Evolutionary conservation across 1,140 invertebrate species (phyloP).

Genomic region (Holotrichia oblita): DNA sequence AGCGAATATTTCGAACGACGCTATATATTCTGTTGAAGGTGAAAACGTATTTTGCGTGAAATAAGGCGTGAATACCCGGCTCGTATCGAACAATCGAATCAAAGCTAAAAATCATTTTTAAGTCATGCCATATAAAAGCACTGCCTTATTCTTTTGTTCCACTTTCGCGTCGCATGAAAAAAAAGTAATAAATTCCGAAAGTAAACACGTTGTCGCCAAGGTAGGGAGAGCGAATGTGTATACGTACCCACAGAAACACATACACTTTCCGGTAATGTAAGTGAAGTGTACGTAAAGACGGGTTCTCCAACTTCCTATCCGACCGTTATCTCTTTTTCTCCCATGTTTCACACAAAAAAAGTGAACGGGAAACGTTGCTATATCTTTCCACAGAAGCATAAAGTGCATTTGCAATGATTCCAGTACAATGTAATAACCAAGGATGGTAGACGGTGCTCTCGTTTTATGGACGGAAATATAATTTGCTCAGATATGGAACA

Average conservation of each 20-base stretch:
- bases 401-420: not conserved
- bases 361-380: conserved; percentile 1
- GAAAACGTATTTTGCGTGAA: not conserved
- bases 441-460: not conserved
- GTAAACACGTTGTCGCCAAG: not conserved
- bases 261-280: not conserved
- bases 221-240: not conserved
- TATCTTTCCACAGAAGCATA: not conserved
- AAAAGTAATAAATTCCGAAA: conserved; percentile 3
- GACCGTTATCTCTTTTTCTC: not conserved
- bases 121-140: conserved; percentile 12
- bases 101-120: conserved; percentile 5
- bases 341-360: not conserved
- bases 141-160: not conserved
- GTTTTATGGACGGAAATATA: conserved; percentile 8
- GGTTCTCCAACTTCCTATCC: not conserved
- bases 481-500: not conserved
- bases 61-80: conserved; percentile 1
- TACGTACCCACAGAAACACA: not conserved
- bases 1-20: not conserved
- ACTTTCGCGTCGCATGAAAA: not conserved
- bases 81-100: conserved; percentile 20
- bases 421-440: conserved; percentile 5
- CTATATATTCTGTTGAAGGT: not conserved
- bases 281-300: conserved; percentile 2